Evolutionary conservation across 2,797 vertebrate genomes (phyloP).

Genomic region (Tarsius wallacei): DNA sequence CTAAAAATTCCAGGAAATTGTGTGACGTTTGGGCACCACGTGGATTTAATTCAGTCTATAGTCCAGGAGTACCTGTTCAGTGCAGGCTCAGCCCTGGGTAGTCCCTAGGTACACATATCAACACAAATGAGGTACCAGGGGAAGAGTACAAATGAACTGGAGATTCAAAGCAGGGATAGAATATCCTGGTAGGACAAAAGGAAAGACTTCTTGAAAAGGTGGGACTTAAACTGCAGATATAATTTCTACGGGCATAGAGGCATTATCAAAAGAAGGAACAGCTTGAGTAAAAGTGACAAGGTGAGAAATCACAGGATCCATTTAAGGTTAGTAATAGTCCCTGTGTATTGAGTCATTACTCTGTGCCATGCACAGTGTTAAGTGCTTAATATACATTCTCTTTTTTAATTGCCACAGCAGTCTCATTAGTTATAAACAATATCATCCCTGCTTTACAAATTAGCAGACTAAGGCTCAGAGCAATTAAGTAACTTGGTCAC

Average conservation of each 20-base stretch:
- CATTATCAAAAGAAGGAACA: background rate
- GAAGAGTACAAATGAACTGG: background rate
- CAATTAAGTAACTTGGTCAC: conserved; percentile 39
- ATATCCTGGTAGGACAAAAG: conserved; percentile 19
- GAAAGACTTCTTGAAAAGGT: conserved; percentile 21
- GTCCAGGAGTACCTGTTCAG: background rate
- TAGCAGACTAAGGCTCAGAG: conserved; percentile 1
- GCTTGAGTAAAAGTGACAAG: conserved; percentile 15
- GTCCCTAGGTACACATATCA: background rate
- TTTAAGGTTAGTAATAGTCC: background rate
- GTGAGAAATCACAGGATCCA: conserved; percentile 35
- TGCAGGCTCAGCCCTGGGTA: background rate
- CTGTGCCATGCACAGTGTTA: background rate
- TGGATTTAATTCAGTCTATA: conserved; percentile 49
- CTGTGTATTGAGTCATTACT: background rate
- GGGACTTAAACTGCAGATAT: background rate
- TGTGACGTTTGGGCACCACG: background rate
- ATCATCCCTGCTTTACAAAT: conserved; percentile 9
- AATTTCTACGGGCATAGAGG: background rate
- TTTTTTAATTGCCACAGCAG: background rate
- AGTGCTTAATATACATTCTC: background rate
- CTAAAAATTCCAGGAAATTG: conserved; percentile 50
- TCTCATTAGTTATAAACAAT: conserved; percentile 30
- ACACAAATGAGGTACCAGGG: background rate
- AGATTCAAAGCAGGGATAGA: background rate